phyloP scores from a whole-genome alignment of 2,113 vertebrate genomes.

The Pipra filicauda region DNA sequence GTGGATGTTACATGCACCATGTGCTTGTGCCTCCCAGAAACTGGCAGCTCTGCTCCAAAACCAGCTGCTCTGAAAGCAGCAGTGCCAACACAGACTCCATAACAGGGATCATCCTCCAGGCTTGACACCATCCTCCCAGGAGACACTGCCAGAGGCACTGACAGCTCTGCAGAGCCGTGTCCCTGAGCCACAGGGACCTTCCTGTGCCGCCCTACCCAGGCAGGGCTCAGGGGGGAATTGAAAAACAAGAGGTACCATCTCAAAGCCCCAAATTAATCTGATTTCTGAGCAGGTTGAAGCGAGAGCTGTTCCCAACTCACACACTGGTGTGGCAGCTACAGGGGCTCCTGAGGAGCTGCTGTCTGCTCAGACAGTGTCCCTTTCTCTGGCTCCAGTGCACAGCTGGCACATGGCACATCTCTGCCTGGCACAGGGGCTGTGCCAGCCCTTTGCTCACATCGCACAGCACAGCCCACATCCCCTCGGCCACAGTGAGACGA shows the following conservation, averaged over 20 bases:
- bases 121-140: not conserved
- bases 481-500: rapidly evolving
- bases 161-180: not conserved
- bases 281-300: not conserved
- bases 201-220: not conserved
- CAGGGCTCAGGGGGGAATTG: not conserved
- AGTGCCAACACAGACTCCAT: not conserved
- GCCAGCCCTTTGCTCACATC: rapidly evolving
- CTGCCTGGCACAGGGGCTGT: not conserved
- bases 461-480: not conserved
- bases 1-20: not conserved
- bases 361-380: not conserved
- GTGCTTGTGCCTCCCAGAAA: not conserved
- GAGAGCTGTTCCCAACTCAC: not conserved
- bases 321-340: rapidly evolving
- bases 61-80: not conserved
- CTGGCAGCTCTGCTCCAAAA: not conserved
- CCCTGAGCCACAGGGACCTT: not conserved
- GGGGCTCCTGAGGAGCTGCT: not conserved
- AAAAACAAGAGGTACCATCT: not conserved
- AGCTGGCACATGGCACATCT: not conserved
- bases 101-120: not conserved
- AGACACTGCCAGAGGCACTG: not conserved
- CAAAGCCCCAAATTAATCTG: not conserved
- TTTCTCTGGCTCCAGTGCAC: not conserved